Conservation (phyloP, 2,113 vertebrate genomes). For the Toxotes jaculatrix region DNA sequence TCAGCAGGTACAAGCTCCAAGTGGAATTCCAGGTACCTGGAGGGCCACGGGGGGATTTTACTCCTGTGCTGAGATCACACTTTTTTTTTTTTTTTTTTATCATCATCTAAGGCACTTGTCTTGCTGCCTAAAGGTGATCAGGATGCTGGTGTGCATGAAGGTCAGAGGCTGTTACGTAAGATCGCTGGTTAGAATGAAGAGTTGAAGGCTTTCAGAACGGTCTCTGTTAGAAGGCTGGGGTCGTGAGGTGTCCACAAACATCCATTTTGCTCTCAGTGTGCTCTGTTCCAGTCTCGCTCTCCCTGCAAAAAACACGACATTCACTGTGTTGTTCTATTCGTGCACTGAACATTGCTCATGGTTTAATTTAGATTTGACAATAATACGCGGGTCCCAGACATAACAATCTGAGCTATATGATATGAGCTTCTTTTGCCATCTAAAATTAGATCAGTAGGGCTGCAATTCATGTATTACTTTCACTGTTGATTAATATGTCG, state of each 20-base stretch:
- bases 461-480: background rate
- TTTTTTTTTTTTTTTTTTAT: conserved; percentile 14
- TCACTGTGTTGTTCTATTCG: background rate
- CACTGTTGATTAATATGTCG: background rate
- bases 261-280: conserved; percentile 17
- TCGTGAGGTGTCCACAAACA: conserved; percentile 27
- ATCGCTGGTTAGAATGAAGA: conserved; percentile 7
- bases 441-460: background rate
- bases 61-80: conserved; percentile 50
- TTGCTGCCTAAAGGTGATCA: conserved; percentile 32
- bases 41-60: conserved; percentile 35
- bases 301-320: background rate
- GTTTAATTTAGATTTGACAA: background rate
- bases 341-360: background rate
- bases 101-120: conserved; percentile 32
- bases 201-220: conserved; percentile 38
- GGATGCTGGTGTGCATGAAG: conserved; percentile 41
- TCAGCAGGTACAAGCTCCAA: conserved; percentile 24
- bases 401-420: background rate
- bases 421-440: background rate
- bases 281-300: conserved; percentile 19
- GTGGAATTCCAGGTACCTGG: conserved; percentile 54
- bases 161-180: conserved; percentile 46
- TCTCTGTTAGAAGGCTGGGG: conserved; percentile 36
- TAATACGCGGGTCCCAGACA: background rate